Evolutionary conservation across 2,113 vertebrate genomes (phyloP), one percentile per base, ranked within the genome.

Genomic region (Argyrosomus japonicus): DNA sequence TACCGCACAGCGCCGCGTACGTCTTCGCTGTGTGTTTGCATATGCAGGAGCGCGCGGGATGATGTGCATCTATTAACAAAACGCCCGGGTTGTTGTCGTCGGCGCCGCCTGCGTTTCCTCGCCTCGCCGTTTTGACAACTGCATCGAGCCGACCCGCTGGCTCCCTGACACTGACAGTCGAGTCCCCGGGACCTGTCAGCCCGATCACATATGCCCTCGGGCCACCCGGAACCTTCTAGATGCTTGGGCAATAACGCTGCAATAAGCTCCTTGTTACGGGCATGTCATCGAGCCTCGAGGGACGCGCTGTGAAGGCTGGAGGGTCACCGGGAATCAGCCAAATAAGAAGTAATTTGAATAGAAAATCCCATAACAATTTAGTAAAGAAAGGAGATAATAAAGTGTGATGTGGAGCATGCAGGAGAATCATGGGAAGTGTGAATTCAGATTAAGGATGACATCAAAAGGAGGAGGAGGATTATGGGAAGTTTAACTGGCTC

Each of bases 261-360:
- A 89, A 91, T 92, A 86, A 90, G 90, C 88, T 85, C 65, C 86
- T 89, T 86, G 89, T 91, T 91, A 92, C 75, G 79, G 81, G 60
- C 73, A 68, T 69, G 74, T 79, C 86, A 84, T 21, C 0, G 18
- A 19, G 76, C 81, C 90, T 60, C 61, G 0, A 47, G 87, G 87
- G 91, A 83, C 56, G 2, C 4, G 56, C 51, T 27, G 74, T 1
- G 32, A 76, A 79, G 75, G 76, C 83, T 50, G 80, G 14, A 36
- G 87, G 81, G 79, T 86, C 89, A 75, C 57, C 40, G 10, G n/a
- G 83, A 83, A 90, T 81, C 51, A 79, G 63, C 48, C 51, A 40
- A 69, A 77, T 61, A 47, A 58, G 58, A 75, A 50, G 63, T 60
- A 7, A 84, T 89, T 71, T 84, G 29, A 89, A 83, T 56, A 14